phyloP scores from a whole-genome alignment of 2,888 invertebrate species.

The Cryptops parisi region DNA sequence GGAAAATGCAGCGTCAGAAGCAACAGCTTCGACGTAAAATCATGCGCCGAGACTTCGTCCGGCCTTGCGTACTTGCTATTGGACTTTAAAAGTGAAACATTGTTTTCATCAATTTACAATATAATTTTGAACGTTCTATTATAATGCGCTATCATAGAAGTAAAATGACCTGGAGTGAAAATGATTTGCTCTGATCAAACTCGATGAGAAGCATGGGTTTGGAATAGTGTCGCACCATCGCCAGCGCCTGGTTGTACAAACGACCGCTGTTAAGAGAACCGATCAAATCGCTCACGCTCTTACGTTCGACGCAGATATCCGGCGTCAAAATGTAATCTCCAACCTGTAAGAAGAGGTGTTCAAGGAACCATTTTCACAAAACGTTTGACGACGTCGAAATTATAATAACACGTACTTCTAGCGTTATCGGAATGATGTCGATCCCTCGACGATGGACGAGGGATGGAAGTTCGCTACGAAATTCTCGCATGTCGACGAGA shows the following conservation, averaged over 20 bases:
- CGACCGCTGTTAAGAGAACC: slow-evolving; percentile 90
- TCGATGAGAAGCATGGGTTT: slow-evolving; percentile 86
- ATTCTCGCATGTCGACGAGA: slow-evolving; percentile 95
- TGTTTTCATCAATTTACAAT: no score
- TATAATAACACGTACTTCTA: slow-evolving; percentile 40
- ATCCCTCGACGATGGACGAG: slow-evolving; percentile 84
- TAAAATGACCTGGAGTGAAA: slow-evolving; percentile 49
- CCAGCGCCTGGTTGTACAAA: slow-evolving; percentile 83
- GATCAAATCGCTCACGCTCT: slow-evolving; percentile 88
- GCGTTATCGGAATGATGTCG: slow-evolving; percentile 76
- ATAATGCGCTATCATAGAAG: no score
- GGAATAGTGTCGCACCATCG: slow-evolving; percentile 79
- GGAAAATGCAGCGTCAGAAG: slow-evolving; percentile 93
- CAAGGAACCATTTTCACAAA: background rate
- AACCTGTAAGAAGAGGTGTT: slow-evolving; percentile 54
- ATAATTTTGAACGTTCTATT: no score
- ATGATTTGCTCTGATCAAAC: slow-evolving; percentile 86
- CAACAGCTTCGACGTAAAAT: slow-evolving; percentile 73
- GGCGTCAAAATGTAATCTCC: slow-evolving; percentile 97
- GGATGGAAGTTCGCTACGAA: slow-evolving; percentile 88
- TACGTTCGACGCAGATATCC: slow-evolving; percentile 91
- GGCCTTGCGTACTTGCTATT: no score
- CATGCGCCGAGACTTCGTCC: slow-evolving; percentile 57
- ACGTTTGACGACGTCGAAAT: background rate
- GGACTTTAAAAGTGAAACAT: no score